Base-by-base conservation (phyloP, 1,140 invertebrate genomes). In the Aporrectodea caliginosa region DNA sequence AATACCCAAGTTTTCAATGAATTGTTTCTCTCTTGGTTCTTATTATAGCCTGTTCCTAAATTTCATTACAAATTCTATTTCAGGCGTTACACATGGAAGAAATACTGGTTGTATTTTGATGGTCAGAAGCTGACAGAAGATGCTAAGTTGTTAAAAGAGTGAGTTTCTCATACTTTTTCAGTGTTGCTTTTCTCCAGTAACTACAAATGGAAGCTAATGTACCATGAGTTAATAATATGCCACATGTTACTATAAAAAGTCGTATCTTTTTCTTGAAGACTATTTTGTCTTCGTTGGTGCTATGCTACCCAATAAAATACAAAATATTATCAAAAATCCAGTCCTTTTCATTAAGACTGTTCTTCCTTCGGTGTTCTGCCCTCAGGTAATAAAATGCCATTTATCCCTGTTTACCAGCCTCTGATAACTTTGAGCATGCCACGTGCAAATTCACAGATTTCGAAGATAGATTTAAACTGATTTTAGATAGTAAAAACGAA, bases 11-110 rank as follows among this genome's bases (percentile, higher is more conserved):
- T 58, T 58, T 6, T 58, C 22, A 22, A 22, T 6, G 43, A 22
- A 58, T 6, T 22, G 43, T 22, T 58, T 58, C 43, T 58, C 6
- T 12, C 6, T 58, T 6, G 27, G 14, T 35, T 1, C 22, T 76
- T 76, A 1, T 76, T 35, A 1, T 76, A 35, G 16, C 29, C 31
- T 0, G 2, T 76, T 1, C 16, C 35, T 34, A 34, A 33, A 6
- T 16, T 14, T 16, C 16, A 77, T 68, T 12, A 77, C 22, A 77
- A 2, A 32, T 31, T 31, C 16, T 16, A 68, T 83, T 84, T 0
- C 78, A 88, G 87, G 93, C 90, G 88, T 79, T 92, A 93, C 85
- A 88, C 93, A 79, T 93, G 92, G 93, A 91, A 88, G 82, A 91
- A 91, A 27, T 91, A 92, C 83, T 89, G 90, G 86, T 86, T 93